Base-by-base conservation (phyloP, 2,113 vertebrate genomes). In the Theristicus caerulescens region DNA sequence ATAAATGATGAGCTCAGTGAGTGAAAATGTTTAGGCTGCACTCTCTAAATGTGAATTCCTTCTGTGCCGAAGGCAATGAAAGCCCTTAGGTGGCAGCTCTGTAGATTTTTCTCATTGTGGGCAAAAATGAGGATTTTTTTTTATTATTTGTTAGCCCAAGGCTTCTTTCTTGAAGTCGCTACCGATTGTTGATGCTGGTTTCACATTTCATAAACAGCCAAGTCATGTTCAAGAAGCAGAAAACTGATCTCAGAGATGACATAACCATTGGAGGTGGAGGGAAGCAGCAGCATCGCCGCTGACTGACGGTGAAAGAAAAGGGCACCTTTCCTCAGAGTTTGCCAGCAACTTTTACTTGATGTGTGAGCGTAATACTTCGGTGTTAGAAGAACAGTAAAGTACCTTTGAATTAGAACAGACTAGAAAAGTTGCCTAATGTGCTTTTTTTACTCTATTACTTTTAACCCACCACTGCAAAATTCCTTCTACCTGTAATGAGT, bases 81-180 rank as follows among this genome's bases (percentile, higher is more conserved):
- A 97, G 94, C 96, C 97, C 96, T 97, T 95, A 97, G 96, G 96
- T 97, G 83, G 87, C n/a, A 8, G 81, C 95, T 96, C 88, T 95
- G 93, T 97, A 96, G 90, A 72, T 94, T 94, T 96, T 96, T 92
- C 83, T 96, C 88, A 87, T 91, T 93, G 96, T 91, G 93, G 90
- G 86, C n/a, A 66, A 87, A 92, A 96, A 77, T 82, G 74, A 87
- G 44, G 55, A 6, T 0, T 64, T 96, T 91, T 80, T 88, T 84
- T 84, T 73, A 83, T 82, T 90, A 82, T 97, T 91, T 96, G 90
- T 92, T 98, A 96, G 97, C 97, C 94, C 95, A 97, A 91, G 95
- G 96, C 96, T 94, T 86, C 76, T 89, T 88, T 84, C 93, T 96
- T 95, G 94, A 97, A 97, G 95, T 93, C 70, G 78, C 87, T 95